A percentile compares a stretch with the other conserved stretches of the same genome.
These are phyloP conservation scores for Anagyrus pseudococci DNA, from an alignment of 2,888 invertebrate genomes.

Conservation along the genomic window DNA sequence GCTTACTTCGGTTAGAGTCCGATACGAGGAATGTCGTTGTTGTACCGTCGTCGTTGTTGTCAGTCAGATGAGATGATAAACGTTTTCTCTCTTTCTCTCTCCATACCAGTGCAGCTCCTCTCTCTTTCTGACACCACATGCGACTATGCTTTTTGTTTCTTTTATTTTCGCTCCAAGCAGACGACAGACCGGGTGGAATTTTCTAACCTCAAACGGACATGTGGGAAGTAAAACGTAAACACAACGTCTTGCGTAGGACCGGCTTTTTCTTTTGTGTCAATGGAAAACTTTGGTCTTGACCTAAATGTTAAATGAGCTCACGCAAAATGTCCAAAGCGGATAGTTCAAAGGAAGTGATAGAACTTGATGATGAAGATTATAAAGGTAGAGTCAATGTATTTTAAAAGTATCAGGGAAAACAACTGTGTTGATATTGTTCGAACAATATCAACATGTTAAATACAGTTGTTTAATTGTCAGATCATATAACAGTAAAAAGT, in stretches of 20 bases:
- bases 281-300: background rate
- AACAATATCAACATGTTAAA: too few species aligned
- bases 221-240: slow-evolving; percentile 10
- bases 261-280: background rate
- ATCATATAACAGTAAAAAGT: too few species aligned
- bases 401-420: too few species aligned
- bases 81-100: too few species aligned
- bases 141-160: too few species aligned
- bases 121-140: too few species aligned
- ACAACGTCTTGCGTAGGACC: background rate
- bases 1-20: slow-evolving; percentile 31
- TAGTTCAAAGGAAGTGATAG: slow-evolving; percentile 43
- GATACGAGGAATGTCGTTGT: background rate
- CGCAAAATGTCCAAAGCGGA: slow-evolving; percentile 44
- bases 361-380: slow-evolving; percentile 44
- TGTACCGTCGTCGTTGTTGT: background rate
- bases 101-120: too few species aligned
- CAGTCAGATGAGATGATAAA: background rate
- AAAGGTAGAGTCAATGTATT: too few species aligned
- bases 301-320: slow-evolving; percentile 3
- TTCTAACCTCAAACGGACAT: slow-evolving; percentile 9
- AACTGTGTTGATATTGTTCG: too few species aligned
- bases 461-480: too few species aligned
- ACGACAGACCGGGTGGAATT: background rate
- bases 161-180: too few species aligned